Conservation (phyloP, 1,140 invertebrate genomes). For the Cydia strobilella region DNA sequence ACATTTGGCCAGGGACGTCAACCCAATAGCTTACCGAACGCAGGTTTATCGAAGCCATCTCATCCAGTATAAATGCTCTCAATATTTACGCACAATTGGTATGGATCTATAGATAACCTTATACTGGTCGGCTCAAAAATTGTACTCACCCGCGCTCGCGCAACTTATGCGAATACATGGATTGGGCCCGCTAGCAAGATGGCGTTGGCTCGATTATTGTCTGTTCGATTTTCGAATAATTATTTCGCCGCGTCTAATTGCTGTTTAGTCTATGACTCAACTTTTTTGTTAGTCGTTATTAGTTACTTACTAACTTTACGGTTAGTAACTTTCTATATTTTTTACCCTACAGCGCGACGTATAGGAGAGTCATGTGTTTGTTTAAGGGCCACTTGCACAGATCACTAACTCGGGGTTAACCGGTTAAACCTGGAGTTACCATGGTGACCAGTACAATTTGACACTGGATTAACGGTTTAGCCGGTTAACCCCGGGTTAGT, state of each 20-base stretch:
- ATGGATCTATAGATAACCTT: not conserved
- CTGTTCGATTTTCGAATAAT: slow-evolving; percentile 73
- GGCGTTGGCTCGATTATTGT: slow-evolving; percentile 57
- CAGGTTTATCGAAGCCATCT: not conserved
- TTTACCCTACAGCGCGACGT: too few species aligned
- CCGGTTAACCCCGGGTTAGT: too few species aligned
- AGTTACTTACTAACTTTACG: too few species aligned
- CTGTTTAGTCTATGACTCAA: slow-evolving; percentile 48
- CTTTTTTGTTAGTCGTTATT: slow-evolving; percentile 16
- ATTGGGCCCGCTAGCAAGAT: slow-evolving; percentile 75
- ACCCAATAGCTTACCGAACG: not conserved
- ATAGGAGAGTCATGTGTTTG: too few species aligned
- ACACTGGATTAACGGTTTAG: too few species aligned
- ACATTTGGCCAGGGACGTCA: slow-evolving; percentile 68
- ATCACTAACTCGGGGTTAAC: too few species aligned
- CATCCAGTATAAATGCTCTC: not conserved
- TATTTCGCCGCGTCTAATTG: slow-evolving; percentile 63
- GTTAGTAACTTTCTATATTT: not conserved
- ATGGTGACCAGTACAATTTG: too few species aligned
- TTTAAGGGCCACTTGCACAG: too few species aligned
- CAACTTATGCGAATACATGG: not conserved
- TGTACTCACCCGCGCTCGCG: not conserved
- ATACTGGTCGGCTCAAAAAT: not conserved
- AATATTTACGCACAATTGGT: not conserved
- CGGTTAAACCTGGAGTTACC: too few species aligned